These are phyloP conservation scores for Nesogale talazaci DNA, from an alignment of 2,113 vertebrate genomes.

Conservation along the genomic window DNA sequence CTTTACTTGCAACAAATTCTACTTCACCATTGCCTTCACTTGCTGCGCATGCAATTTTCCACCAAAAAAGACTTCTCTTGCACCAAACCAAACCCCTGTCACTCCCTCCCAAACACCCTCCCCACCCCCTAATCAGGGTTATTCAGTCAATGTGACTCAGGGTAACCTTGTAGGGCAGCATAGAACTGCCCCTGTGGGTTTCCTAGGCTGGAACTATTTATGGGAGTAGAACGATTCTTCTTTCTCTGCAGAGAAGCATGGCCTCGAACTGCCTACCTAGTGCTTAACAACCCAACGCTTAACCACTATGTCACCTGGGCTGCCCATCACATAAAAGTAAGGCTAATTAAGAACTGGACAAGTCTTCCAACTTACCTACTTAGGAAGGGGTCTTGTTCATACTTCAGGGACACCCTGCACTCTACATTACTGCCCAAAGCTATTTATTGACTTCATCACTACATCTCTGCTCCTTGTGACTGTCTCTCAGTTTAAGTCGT, in stretches of 20 bases:
- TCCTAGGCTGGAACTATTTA: too few relatives aligned
- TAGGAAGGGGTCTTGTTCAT: background rate
- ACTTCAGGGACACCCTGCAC: background rate
- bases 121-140: too few relatives aligned
- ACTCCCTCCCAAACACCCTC: too few relatives aligned
- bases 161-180: too few relatives aligned
- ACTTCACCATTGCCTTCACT: background rate
- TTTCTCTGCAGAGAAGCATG: too few relatives aligned
- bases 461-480: constrained; percentile 7
- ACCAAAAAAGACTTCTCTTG: background rate
- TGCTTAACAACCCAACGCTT: too few relatives aligned
- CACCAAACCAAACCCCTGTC: too few relatives aligned
- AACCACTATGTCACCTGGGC: too few relatives aligned
- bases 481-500: constrained; percentile 31
- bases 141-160: too few relatives aligned
- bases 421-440: constrained; percentile 43
- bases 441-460: background rate
- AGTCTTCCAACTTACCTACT: background rate
- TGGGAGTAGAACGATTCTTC: too few relatives aligned
- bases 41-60: background rate
- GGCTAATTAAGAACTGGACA: background rate
- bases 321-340: background rate
- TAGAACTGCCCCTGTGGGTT: too few relatives aligned
- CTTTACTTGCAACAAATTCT: background rate
- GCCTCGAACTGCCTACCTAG: too few relatives aligned